A percentile compares a stretch with the other conserved stretches of the same genome.
Conservation (phyloP, 2,888 invertebrate species). For the Oegoconia quadripuncta region DNA sequence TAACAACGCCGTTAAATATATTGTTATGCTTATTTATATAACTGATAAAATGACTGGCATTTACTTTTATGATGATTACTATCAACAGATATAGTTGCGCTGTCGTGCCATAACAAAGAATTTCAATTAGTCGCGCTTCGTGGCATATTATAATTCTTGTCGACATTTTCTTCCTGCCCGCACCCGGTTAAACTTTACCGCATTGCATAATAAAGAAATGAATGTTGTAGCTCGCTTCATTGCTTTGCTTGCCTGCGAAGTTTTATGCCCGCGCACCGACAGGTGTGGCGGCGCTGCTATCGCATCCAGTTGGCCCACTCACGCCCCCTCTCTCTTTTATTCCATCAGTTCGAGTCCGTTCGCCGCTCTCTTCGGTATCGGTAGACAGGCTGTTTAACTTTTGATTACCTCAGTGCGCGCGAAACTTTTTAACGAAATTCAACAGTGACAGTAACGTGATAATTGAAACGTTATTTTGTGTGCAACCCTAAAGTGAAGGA, state of each 20-base stretch:
- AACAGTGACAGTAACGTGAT: slow-evolving; percentile 29
- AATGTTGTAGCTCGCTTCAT: slow-evolving; percentile 31
- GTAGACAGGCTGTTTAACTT: slow-evolving; percentile 24
- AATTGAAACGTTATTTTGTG: slow-evolving; percentile 17
- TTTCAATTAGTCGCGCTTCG: slow-evolving; percentile 35
- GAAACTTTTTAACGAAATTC: slow-evolving; percentile 54
- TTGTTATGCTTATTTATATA: neutral
- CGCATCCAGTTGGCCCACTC: slow-evolving; percentile 22
- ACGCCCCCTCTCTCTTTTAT: slow-evolving; percentile 30
- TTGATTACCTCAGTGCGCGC: slow-evolving; percentile 36
- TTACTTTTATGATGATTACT: neutral
- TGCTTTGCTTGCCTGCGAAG: slow-evolving; percentile 27
- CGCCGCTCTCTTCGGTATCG: slow-evolving; percentile 44
- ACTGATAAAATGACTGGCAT: neutral
- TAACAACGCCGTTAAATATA: neutral
- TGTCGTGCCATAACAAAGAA: slow-evolving; percentile 21
- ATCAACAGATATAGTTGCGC: slow-evolving; percentile 1
- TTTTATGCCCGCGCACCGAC: slow-evolving; percentile 30
- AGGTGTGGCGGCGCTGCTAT: slow-evolving; percentile 54
- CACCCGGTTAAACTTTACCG: slow-evolving; percentile 34
- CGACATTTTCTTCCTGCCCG: slow-evolving; percentile 41
- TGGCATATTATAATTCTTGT: slow-evolving; percentile 30
- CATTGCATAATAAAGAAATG: slow-evolving; percentile 35
- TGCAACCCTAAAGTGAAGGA: slow-evolving; percentile 28
- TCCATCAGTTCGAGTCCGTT: slow-evolving; percentile 55